A percentile compares a stretch with the other conserved stretches of the same genome.
Conservation (phyloP, 2,888 invertebrate species). For the Lamproptera curius region DNA sequence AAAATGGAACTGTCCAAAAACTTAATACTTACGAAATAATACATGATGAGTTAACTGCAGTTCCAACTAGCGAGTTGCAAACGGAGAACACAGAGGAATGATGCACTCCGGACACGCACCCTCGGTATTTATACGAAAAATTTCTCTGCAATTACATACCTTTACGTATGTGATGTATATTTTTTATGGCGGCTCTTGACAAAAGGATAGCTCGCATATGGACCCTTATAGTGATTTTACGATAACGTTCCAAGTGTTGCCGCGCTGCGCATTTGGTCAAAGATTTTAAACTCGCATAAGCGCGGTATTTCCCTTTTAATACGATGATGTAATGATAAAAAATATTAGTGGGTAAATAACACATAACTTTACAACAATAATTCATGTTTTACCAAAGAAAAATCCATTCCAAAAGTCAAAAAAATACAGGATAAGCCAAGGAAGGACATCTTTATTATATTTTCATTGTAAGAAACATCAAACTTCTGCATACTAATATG, state of each 20-base stretch:
- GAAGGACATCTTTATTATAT: no score
- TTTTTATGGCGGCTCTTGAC: constrained; percentile 57
- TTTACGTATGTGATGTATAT: constrained; percentile 45
- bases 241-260: constrained; percentile 4
- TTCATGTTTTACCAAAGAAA: no score
- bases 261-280: no score
- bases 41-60: constrained; percentile 52
- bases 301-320: no score
- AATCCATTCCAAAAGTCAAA: no score
- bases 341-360: no score
- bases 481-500: no score
- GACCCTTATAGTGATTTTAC: constrained; percentile 43
- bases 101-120: constrained; percentile 65
- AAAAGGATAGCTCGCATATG: constrained; percentile 46
- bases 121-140: constrained; percentile 70
- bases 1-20: neutral
- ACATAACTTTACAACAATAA: no score
- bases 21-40: constrained; percentile 58
- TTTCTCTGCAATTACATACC: constrained; percentile 63
- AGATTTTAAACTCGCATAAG: no score
- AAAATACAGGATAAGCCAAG: no score
- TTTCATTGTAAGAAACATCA: no score
- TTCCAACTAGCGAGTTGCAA: constrained; percentile 39
- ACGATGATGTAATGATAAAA: no score
- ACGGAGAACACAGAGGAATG: constrained; percentile 57